Base-by-base conservation (phyloP, 2,113 vertebrate species). In the Nycticryphes semicollaris region DNA sequence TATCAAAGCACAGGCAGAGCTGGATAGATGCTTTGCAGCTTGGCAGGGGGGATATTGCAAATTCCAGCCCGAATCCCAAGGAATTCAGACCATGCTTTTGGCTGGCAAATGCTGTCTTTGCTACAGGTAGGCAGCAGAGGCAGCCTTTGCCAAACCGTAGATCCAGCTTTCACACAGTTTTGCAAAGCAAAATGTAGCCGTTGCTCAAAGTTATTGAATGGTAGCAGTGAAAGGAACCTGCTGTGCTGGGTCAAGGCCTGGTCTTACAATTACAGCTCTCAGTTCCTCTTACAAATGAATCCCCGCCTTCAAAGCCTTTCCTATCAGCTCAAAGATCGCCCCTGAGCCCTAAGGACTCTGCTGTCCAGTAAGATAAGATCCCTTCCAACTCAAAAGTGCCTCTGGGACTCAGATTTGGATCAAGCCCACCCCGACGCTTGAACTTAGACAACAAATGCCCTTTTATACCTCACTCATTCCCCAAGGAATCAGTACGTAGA, bases 401-500 rank as follows among this genome's bases (percentile, higher is more conserved):
- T 66, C 54, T 66, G 59, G 59, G 41, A 45, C 21, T 67, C 48
- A 14, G 37, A 6, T 56, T 35, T 48, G 63, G 53, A 50, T 47
- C 13, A 77, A 82, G 9, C 33, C 27, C 0, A 0, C 14, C 14
- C 8, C 48, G 45, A 0, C 4, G 8, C 54, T 90, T 31, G 5
- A 13, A 19, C 25, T 59, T 33, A 45, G 22, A 14, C 19, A 9
- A 14, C 8, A 60, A 89, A 43, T 12, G 12, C 6, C 12, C 17
- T 74, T 94, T 69, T 39, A 56, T 81, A 24, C 43, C 69, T 59
- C 31, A 9, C 18, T 62, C n/a, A 5, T 81, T 88, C 80, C 48
- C 50, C 53, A 53, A 62, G 35, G 33, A 45, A 20, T 62, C 30
- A 9, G 28, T 18, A 15, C 1, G 4, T 8, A 30, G 53, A 22